A percentile compares a stretch with the other conserved stretches of the same genome.
Evolutionary conservation across 2,797 vertebrate species (phyloP).

Genomic region (Peromyscus eremicus): DNA sequence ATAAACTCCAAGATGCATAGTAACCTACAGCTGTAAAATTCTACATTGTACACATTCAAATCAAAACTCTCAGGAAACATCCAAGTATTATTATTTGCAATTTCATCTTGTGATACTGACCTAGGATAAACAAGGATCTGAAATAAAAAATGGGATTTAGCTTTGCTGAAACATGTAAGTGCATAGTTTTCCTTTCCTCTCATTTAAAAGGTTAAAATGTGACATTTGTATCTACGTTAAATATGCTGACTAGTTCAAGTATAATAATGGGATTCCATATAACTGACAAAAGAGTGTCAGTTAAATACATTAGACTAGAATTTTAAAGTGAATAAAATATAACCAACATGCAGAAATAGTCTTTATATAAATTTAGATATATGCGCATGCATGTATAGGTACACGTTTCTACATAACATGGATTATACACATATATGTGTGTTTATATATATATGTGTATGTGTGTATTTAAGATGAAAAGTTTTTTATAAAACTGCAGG

Average conservation of each 20-base stretch:
- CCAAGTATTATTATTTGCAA: conserved; percentile 54
- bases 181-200: conserved; percentile 62
- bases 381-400: not conserved
- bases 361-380: not conserved
- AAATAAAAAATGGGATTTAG: conserved; percentile 63
- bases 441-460: no score
- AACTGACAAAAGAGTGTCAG: not conserved
- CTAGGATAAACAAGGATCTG: conserved; percentile 61
- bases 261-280: conserved; percentile 64
- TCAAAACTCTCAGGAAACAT: not conserved
- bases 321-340: not conserved
- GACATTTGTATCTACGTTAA: conserved; percentile 68
- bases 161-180: conserved; percentile 69
- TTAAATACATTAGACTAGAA: not conserved
- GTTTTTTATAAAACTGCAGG: conserved; percentile 12
- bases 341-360: conserved; percentile 36
- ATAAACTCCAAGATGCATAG: conserved; percentile 67
- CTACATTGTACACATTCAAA: not conserved
- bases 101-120: conserved; percentile 63
- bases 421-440: not conserved
- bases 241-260: conserved; percentile 51
- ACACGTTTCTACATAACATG: not conserved
- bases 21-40: not conserved
- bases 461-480: not conserved
- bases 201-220: conserved; percentile 75